Base-by-base conservation (phyloP, 2,888 invertebrate genomes). In the Philonicus albiceps region DNA sequence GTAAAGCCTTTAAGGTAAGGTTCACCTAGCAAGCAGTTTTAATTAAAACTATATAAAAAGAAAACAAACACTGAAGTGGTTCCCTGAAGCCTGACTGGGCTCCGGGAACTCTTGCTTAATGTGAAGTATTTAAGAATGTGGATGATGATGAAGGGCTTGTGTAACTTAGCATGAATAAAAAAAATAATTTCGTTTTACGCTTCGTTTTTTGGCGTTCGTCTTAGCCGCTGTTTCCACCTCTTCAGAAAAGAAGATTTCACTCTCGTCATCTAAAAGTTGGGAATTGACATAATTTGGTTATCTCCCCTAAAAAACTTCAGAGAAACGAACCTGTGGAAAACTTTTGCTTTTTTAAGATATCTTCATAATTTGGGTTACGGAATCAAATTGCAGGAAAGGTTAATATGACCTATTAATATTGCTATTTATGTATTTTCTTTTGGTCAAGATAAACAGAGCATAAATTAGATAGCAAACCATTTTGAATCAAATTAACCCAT, bases 11-110 rank as follows among this genome's bases (percentile, higher is more conserved):
- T 73, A 84, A 84, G 43, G 72, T 30, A 84, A 73, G 73, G 73
- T 43, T 40, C 30, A 83, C 64, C 64, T 72, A 31, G 37, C n/a
- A 84, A 73, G 84, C 84, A 84, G 84, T 84, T 84, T 84, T 84
- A 84, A 84, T 84, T 84, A 84, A 84, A 84, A 84, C 73, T 72
- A 84, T 73, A 84, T 73, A 72, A 84, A 73, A 78, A 30, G 22
- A 2, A 64, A 13, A n/a, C n/a, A n/a, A 43, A 3, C 37, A 11
- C 37, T 37, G 8, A 78, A 19, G 40, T 78, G 40, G 27, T 40
- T 43, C 27, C 40, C 16, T 37, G 78, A 43, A 27, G 13, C 43
- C 27, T 13, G 16, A 22, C 43, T 27, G 22, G 19, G n/a, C 78
- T 11, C 22, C 22, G 16, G 22, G 43, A 37, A 22, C 43, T 43